Conservation (phyloP, 2,888 invertebrate species). For the Sthenelais limicola region DNA sequence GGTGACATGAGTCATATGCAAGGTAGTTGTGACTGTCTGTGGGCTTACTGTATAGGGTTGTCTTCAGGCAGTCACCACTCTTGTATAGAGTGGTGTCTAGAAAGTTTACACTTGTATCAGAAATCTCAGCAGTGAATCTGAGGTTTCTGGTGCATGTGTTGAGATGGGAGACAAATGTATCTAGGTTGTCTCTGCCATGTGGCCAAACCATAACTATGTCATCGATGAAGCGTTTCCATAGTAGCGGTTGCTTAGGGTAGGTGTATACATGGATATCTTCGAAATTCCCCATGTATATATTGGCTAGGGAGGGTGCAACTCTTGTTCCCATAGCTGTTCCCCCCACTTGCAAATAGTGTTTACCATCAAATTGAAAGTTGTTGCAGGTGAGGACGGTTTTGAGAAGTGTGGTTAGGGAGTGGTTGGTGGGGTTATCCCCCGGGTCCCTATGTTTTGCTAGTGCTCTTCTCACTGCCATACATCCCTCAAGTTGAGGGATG, state of each 20-base stretch:
- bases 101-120: not conserved
- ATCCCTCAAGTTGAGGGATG: constrained; percentile 7
- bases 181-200: not conserved
- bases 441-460: not conserved
- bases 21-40: constrained; percentile 18
- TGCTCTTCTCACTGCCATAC: not conserved
- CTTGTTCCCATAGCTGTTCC: constrained; percentile 29
- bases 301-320: constrained; percentile 25
- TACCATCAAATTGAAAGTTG: constrained; percentile 30
- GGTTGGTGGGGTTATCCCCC: not conserved
- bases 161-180: not conserved
- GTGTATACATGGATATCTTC: not conserved
- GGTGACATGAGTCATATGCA: constrained; percentile 6
- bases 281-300: constrained; percentile 18
- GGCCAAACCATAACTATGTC: constrained; percentile 6
- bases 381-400: constrained; percentile 4
- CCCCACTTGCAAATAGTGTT: constrained; percentile 13
- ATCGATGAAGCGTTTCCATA: constrained; percentile 21
- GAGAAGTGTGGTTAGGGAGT: not conserved
- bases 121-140: constrained; percentile 14
- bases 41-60: constrained; percentile 1
- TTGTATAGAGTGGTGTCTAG: constrained; percentile 4
- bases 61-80: not conserved
- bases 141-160: not conserved
- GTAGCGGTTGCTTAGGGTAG: constrained; percentile 1